A percentile compares a stretch with the other conserved stretches of the same genome.
These are phyloP conservation scores for Cosmopolites sordidus DNA, from an alignment of 2,888 invertebrate species.

Conservation along the genomic window DNA sequence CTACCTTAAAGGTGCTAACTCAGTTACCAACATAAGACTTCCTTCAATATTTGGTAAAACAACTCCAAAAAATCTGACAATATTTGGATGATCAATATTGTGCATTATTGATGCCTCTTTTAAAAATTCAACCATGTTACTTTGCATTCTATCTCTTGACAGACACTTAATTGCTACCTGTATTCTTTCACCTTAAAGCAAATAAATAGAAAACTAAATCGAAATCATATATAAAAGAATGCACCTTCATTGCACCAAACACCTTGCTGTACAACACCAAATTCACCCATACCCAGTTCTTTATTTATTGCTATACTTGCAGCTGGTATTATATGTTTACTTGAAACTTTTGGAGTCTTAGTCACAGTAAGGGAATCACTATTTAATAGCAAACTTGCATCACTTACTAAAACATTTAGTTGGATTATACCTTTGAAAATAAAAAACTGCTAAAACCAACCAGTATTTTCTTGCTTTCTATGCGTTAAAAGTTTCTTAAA, in stretches of 20 bases:
- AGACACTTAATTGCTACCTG: constrained; percentile 97
- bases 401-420: constrained; percentile 17
- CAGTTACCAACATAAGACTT: constrained; percentile 65
- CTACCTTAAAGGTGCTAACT: constrained; percentile 76
- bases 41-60: constrained; percentile 58
- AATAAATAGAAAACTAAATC: background rate
- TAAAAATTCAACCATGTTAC: constrained; percentile 92
- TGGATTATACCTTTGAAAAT: background rate
- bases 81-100: constrained; percentile 93
- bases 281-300: constrained; percentile 94
- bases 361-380: constrained; percentile 46
- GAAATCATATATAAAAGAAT: constrained; percentile 46
- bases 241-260: constrained; percentile 94
- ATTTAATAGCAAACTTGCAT: constrained; percentile 36
- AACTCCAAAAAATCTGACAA: constrained; percentile 95
- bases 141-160: constrained; percentile 90
- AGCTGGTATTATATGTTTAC: constrained; percentile 78
- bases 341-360: constrained; percentile 60
- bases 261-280: constrained; percentile 96
- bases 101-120: constrained; percentile 99
- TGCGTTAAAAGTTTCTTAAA: constrained; percentile 77
- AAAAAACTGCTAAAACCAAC: constrained; percentile 7
- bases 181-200: constrained; percentile 21
- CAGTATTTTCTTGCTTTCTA: constrained; percentile 52
- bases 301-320: constrained; percentile 91